Evolutionary conservation across 2,888 invertebrate species (phyloP), one percentile per base, ranked within the genome.

Genomic region (Leucophenga montana): DNA sequence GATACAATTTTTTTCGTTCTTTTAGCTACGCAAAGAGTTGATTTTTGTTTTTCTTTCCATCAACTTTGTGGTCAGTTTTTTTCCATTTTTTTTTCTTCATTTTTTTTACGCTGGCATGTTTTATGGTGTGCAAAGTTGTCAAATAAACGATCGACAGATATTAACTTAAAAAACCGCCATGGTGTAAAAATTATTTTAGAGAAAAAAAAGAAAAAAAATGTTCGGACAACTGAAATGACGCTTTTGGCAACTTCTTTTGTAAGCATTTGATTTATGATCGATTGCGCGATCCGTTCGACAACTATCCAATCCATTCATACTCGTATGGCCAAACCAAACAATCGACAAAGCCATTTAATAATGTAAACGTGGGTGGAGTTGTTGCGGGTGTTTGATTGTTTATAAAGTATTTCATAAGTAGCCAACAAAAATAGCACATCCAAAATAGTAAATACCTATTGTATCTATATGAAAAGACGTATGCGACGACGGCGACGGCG

Each of bases 211-310:
- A 14, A 16, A 57, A 44, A 22, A 53, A 53, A 20, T 31, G 14
- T 1, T 11, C 18, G 50, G 68, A 72, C 11, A 59, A 54, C 46
- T 69, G 72, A 70, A 56, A 73, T 65, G 68, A 59, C 18, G 68
- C 66, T 62, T 56, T 66, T 54, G 50, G 57, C 46, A 67, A 67
- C 67, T 67, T 67, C 67, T 67, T 67, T 67, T 67, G 56, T 67
- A 56, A 67, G 46, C 27, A 0, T 57, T 72, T 71, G 82, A 82
- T 82, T 81, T 81, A 82, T 78, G 80, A 80, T 75, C 77, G 22
- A 48, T 61, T 27, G 46, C 46, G 48, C 13, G 48, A 22, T 64
- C n/a, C n/a, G n/a, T n/a, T n/a, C 16, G 16, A 33, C 16, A 8
- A 39, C 39, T 39, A 39, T 39, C 11, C 39, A 39, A 39, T 11